Percentiles rank a stretch among this genome's conserved stretches.
Conservation (phyloP, 2,113 vertebrate species). For the Oncorhynchus gorbuscha region DNA sequence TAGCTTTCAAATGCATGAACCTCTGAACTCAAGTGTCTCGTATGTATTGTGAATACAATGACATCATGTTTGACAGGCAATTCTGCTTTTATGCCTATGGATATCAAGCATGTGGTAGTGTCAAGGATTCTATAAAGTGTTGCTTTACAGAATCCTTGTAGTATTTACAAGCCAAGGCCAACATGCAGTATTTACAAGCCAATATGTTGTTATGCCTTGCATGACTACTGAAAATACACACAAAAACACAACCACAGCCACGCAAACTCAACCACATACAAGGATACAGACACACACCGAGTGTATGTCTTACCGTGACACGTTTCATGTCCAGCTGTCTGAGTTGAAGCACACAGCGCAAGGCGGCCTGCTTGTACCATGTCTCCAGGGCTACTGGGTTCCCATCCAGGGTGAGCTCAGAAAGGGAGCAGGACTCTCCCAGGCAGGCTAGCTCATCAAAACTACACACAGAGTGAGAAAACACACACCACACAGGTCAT, state of each 20-base stretch:
- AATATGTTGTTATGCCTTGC: background rate
- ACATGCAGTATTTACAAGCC: background rate
- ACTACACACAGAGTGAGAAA: conserved; percentile 65
- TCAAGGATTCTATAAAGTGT: background rate
- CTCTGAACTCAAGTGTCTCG: conserved; percentile 33
- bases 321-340: conserved; percentile 98
- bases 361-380: conserved; percentile 96
- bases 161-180: background rate
- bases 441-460: conserved; percentile 91
- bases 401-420: conserved; percentile 97
- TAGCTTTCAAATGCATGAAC: conserved; percentile 43
- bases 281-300: conserved; percentile 1
- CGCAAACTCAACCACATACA: background rate
- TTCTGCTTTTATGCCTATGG: background rate
- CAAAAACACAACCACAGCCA: background rate
- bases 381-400: conserved; percentile 98
- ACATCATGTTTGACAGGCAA: conserved; percentile 10
- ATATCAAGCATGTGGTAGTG: background rate
- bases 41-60: conserved; percentile 17
- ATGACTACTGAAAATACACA: background rate
- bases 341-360: conserved; percentile 95
- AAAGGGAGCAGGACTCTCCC: conserved; percentile 83
- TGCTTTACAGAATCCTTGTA: background rate
- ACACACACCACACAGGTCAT: conserved; percentile 7
- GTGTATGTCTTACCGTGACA: conserved; percentile 83